phyloP scores from a whole-genome alignment of 2,113 vertebrate genomes.

The Raja brachyura region DNA sequence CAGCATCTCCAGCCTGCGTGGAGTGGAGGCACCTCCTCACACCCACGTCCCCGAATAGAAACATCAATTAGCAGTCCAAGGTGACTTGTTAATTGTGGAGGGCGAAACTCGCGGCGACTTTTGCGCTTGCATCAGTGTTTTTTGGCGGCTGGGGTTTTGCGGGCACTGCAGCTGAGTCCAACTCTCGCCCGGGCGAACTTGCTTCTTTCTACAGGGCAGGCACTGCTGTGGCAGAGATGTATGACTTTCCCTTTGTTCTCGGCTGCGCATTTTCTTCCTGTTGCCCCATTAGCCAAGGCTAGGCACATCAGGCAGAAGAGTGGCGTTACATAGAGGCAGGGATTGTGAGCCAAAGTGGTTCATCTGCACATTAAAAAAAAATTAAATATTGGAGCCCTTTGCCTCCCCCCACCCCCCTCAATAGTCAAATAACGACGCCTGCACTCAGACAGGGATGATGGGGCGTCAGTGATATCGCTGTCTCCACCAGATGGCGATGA shows the following conservation, averaged over 20 bases:
- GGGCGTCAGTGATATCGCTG: neutral
- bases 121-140: neutral
- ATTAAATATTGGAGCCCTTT: neutral
- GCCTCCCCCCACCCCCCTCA: neutral
- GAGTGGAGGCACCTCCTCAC: neutral
- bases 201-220: neutral
- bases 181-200: neutral
- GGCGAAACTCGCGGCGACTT: neutral
- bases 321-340: neutral
- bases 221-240: neutral
- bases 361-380: neutral
- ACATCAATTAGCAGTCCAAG: neutral
- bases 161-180: too few relatives aligned
- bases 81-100: neutral
- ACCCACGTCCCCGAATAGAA: neutral
- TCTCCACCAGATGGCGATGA: constrained; percentile 18
- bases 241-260: constrained; percentile 26
- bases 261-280: neutral
- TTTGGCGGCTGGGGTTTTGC: neutral
- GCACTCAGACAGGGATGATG: neutral
- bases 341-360: neutral
- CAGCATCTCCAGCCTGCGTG: neutral
- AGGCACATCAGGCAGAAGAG: too few relatives aligned
- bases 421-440: neutral
- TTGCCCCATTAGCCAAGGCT: neutral